Evolutionary conservation across 2,888 invertebrate genomes (phyloP).

Genomic region (Xestia ashworthii): DNA sequence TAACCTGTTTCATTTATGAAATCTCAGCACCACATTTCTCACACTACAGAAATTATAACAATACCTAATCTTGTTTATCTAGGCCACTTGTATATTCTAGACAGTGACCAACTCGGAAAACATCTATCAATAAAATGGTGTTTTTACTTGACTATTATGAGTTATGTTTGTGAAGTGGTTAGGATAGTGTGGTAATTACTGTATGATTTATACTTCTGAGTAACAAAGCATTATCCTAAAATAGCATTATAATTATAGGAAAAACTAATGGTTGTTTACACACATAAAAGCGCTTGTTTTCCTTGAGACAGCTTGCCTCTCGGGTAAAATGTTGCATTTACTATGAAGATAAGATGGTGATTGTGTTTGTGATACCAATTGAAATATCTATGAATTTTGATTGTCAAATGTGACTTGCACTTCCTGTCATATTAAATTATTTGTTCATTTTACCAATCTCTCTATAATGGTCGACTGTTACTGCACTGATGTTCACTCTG

Average conservation of each 20-base stretch:
- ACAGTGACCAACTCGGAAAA: conserved; percentile 7
- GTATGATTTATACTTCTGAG: conserved; percentile 7
- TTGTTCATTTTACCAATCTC: neutral
- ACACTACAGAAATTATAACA: conserved; percentile 12
- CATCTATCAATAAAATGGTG: conserved; percentile 7
- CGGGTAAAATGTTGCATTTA: neutral
- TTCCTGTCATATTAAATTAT: too few species aligned
- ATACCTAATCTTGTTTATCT: conserved; percentile 21
- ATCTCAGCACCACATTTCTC: neutral
- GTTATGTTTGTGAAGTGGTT: conserved; percentile 10
- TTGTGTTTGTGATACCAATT: neutral
- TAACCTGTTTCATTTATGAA: conserved; percentile 39
- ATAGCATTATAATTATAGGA: conserved; percentile 12
- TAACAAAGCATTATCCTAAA: conserved; percentile 29
- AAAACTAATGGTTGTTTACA: conserved; percentile 45
- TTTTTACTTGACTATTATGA: conserved; percentile 2
- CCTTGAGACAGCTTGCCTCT: conserved; percentile 7
- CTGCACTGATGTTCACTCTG: neutral
- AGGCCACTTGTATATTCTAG: conserved; percentile 17
- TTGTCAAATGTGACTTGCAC: too few species aligned
- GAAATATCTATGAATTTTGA: too few species aligned
- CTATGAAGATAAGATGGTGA: conserved; percentile 12
- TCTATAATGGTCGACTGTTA: neutral
- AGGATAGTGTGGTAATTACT: conserved; percentile 17
- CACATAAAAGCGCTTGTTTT: conserved; percentile 20